Conservation (phyloP, 2,888 invertebrate genomes). For the Rhopalosiphum nymphaeae region DNA sequence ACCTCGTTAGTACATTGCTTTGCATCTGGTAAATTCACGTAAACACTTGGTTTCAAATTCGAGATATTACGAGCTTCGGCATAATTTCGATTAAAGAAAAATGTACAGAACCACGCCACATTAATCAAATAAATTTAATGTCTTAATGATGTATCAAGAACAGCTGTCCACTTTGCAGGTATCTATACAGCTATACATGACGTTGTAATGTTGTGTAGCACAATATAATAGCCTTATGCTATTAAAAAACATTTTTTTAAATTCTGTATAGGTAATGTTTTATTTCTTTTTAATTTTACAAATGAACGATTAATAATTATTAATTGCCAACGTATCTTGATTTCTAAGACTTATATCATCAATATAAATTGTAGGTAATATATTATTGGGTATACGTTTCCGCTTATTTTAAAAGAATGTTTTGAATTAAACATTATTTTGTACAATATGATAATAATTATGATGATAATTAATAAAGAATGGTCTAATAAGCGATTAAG, state of each 20-base stretch:
- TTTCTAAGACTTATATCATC: background rate
- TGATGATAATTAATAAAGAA: too few relatives aligned
- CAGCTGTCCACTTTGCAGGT: background rate
- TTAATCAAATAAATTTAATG: background rate
- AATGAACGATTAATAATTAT: background rate
- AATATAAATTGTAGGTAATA: background rate
- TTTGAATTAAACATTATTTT: too few relatives aligned
- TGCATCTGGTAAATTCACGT: background rate
- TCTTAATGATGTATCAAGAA: background rate
- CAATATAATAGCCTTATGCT: background rate
- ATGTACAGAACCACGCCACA: background rate
- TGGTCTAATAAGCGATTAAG: too few relatives aligned
- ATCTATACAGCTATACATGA: background rate
- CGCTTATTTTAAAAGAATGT: background rate
- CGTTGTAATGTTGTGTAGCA: background rate
- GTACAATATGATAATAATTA: too few relatives aligned
- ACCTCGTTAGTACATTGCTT: constrained; percentile 17
- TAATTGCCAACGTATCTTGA: background rate
- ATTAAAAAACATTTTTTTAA: background rate
- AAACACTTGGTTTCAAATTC: background rate
- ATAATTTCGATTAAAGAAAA: background rate
- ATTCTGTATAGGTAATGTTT: background rate
- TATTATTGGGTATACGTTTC: background rate
- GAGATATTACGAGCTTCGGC: background rate
- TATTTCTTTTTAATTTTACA: background rate